phyloP scores from a whole-genome alignment of 2,888 invertebrate genomes.

The Leptopilina myrica region DNA sequence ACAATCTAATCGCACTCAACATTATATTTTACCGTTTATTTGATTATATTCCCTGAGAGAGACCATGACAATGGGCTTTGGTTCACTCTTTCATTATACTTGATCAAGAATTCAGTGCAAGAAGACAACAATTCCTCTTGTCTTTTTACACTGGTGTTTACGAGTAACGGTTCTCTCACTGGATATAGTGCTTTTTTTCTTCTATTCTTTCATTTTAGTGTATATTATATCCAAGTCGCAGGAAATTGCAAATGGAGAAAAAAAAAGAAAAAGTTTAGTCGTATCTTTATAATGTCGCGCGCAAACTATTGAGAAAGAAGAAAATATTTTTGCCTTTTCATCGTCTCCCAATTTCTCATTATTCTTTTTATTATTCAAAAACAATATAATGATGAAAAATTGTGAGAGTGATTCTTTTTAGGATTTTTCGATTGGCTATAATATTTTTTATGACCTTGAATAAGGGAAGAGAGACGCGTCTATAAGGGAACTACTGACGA shows the following conservation, averaged over 20 bases:
- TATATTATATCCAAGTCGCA: slow-evolving; percentile 7
- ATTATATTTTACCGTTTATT: slow-evolving; percentile 29
- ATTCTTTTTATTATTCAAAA: no score
- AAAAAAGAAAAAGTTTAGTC: slow-evolving; percentile 35
- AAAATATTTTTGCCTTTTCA: no score
- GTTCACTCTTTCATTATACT: slow-evolving; percentile 37
- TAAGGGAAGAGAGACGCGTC: slow-evolving; percentile 8
- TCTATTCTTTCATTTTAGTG: not conserved
- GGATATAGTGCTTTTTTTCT: not conserved
- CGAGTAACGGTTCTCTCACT: slow-evolving; percentile 36
- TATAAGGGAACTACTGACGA: slow-evolving; percentile 10
- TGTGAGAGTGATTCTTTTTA: not conserved
- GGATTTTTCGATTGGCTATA: not conserved
- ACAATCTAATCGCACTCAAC: not conserved
- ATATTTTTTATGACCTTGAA: slow-evolving; percentile 12
- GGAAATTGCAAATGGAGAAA: slow-evolving; percentile 32
- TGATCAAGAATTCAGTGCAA: slow-evolving; percentile 36
- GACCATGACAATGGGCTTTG: slow-evolving; percentile 14
- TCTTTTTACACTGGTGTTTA: slow-evolving; percentile 37
- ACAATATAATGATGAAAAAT: no score
- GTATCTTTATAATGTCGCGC: slow-evolving; percentile 7
- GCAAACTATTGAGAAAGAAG: no score
- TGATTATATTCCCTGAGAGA: slow-evolving; percentile 23
- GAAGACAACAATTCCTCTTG: slow-evolving; percentile 19
- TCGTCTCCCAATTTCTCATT: no score